Conservation (phyloP, 1,140 invertebrate genomes). For the Conopomorpha cramerella region DNA sequence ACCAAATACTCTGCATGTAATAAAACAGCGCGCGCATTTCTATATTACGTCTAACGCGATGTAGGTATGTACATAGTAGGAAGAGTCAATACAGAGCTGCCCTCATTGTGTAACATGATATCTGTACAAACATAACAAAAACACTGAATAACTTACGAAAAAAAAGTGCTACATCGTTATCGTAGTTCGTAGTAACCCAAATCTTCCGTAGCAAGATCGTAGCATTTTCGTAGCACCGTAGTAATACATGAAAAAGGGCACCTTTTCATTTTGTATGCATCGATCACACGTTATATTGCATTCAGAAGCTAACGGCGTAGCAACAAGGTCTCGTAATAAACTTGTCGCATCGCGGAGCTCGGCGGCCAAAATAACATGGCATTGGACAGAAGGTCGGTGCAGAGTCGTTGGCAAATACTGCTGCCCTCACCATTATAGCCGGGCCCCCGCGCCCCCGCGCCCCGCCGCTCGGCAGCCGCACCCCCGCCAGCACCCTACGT, state of each 20-base stretch:
- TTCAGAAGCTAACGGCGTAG: too few species aligned
- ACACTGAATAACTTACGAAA: too few species aligned
- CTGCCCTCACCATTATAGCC: too few species aligned
- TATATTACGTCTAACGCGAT: too few species aligned
- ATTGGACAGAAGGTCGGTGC: slow-evolving; percentile 41
- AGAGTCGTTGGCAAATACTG: slow-evolving; percentile 34
- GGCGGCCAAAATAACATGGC: slow-evolving; percentile 30
- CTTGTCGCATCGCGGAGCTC: slow-evolving; percentile 11
- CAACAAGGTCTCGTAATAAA: too few species aligned
- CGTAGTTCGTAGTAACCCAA: too few species aligned
- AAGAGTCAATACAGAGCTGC: too few species aligned
- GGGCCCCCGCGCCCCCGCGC: slow-evolving; percentile 11
- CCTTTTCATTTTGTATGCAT: too few species aligned
- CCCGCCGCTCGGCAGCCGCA: slow-evolving; percentile 4
- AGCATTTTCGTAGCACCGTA: neutral
- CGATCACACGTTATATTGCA: too few species aligned
- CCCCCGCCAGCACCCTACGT: neutral
- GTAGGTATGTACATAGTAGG: neutral
- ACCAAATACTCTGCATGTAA: slow-evolving; percentile 3
- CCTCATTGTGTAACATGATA: too few species aligned
- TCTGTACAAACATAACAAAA: too few species aligned
- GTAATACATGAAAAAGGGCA: too few species aligned
- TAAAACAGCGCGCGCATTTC: slow-evolving; percentile 2
- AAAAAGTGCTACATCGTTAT: neutral
- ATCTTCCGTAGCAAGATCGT: neutral